Base-by-base conservation (phyloP, 2,113 vertebrate species). In the Mugil cephalus region DNA sequence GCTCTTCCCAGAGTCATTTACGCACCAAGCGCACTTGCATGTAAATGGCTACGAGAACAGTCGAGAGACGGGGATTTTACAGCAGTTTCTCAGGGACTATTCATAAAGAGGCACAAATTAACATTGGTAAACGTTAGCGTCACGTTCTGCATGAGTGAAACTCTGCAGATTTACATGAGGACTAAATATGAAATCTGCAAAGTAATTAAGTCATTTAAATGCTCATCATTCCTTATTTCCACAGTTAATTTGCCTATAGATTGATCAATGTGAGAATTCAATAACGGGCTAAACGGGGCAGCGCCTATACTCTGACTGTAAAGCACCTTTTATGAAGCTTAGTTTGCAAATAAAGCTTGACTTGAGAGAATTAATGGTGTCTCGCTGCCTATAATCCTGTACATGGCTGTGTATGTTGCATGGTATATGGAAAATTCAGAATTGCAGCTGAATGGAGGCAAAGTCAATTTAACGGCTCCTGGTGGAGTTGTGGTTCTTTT, bases 151-250 rank as follows among this genome's bases (percentile, higher is more conserved):
- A 35, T 53, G 24, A 75, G 43, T 69, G 60, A 52, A 56, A 35
- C 65, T 56, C 30, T 0, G 1, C 15, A 1, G 51, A 40, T 14
- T 62, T 47, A 53, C 35, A 30, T 50, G 19, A 56, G 74, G 64
- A 76, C 69, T 58, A 79, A 71, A 58, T 11, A 18, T 60, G n/a
- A 24, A 52, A 45, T 53, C 47, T 24, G 15, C 34, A 39, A 42
- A 10, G 42, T 80, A 66, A 80, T 80, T 46, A 68, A 74, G 54
- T 53, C 15, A 69, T 82, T 79, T 30, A 74, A 48, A 64, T 43
- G 52, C 61, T 69, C 79, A 77, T 80, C 69, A 60, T 54, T 87
- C 69, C 73, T 77, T 67, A 68, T 82, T 67, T 76, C 50, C 73
- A 81, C 1, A 68, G 19, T 75, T 64, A 65, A 72, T 85, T 80